Evolutionary conservation across 2,797 vertebrate species (phyloP), one percentile per base, ranked within the genome.

Genomic region (Acanthurus lineatus): DNA sequence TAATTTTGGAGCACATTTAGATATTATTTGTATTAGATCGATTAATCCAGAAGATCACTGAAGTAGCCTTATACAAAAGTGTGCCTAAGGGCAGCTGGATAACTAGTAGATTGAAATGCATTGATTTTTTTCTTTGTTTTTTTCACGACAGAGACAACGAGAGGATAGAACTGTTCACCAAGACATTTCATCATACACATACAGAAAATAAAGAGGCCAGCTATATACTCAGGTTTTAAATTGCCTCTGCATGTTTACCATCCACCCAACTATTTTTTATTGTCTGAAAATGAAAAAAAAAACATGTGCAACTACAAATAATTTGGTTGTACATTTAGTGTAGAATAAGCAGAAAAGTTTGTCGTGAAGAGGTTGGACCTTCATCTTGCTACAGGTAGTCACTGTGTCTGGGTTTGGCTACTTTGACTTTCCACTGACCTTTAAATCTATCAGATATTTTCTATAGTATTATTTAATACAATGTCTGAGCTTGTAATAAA

Each of bases 391-490:
- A 38, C 25, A 81, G 5, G 49, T 57, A n/a, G 28, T 1, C 22
- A 49, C 40, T 42, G 9, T 56, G 35, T 40, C 22, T 47, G 9
- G 9, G n/a, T 25, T 40, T 60, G 25, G 47, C 12, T 22, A 20
- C 47, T 35, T 15, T 76, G 69, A 79, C 80, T 80, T 77, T 77
- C 40, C 20, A 58, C 52, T 83, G 76, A 83, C 81, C 74, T 78
- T 73, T 75, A 69, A 15, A 65, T 57, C 19, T 69, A 20, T 61
- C 1, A 28, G 1, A 9, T 4, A 8, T 25, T 52, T 70, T n/a
- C 3, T 0, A 17, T 28, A 6, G 61, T 17, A 6, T 38, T 0
- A 11, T 65, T 59, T 69, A 2, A 20, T 35, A 32, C 3, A 11
- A 25, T 11, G 42, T 28, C 9, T 45, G 4, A 56, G 14, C 1